Percentiles rank a stretch among this genome's conserved stretches.
These are phyloP conservation scores for Anastrepha obliqua DNA, from an alignment of 1,140 invertebrate species.

Conservation along the genomic window DNA sequence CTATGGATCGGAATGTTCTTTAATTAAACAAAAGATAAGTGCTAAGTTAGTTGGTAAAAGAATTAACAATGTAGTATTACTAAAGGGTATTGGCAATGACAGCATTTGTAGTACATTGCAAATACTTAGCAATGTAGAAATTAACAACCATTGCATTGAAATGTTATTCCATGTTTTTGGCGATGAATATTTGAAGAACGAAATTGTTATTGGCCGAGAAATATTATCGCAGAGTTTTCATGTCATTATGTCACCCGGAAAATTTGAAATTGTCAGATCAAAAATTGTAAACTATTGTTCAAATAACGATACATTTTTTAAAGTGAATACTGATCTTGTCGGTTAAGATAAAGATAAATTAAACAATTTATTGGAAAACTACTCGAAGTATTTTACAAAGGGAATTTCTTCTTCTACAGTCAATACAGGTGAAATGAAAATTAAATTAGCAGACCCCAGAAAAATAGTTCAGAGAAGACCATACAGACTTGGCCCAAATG, in stretches of 20 bases:
- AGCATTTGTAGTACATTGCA: background rate
- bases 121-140: background rate
- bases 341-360: background rate
- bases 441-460: background rate
- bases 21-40: slow-evolving; percentile 9
- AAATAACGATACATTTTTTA: background rate
- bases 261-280: background rate
- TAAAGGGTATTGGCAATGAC: background rate
- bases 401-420: background rate
- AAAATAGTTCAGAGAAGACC: too few relatives aligned
- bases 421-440: background rate
- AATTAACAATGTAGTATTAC: background rate
- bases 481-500: too few relatives aligned
- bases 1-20: too few relatives aligned
- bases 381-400: background rate
- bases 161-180: background rate
- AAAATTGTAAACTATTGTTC: background rate
- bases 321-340: background rate
- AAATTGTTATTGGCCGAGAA: too few relatives aligned
- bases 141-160: background rate
- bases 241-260: background rate
- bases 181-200: too few relatives aligned
- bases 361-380: background rate
- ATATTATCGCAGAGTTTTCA: too few relatives aligned
- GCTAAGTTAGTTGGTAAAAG: slow-evolving; percentile 51